Conservation (phyloP, 2,113 vertebrate genomes). For the Corythornis madagascariensis region DNA sequence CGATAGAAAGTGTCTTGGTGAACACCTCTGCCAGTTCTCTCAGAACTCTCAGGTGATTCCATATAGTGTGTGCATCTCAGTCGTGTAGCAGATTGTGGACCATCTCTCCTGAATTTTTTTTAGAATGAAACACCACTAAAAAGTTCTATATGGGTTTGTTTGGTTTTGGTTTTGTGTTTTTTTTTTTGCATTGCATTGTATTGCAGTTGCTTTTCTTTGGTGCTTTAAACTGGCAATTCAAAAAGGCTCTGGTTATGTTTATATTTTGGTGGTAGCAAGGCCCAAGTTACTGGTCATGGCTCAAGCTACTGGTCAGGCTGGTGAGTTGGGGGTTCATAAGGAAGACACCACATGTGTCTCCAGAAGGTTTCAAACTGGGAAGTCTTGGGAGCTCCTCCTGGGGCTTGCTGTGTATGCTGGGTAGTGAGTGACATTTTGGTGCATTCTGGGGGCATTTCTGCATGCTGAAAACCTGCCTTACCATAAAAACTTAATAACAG, state of each 20-base stretch:
- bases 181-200: neutral
- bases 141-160: neutral
- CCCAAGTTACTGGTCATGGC: neutral
- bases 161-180: too few species aligned
- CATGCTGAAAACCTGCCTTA: neutral
- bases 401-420: accelerated
- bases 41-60: too few species aligned
- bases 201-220: neutral
- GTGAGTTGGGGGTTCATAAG: neutral
- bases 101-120: neutral
- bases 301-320: neutral
- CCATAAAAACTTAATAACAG: neutral
- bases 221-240: neutral
- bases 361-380: neutral
- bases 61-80: too few species aligned
- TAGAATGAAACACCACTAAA: neutral
- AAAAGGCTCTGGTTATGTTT: neutral
- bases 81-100: too few species aligned
- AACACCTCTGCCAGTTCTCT: too few species aligned
- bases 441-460: neutral
- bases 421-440: neutral
- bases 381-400: neutral
- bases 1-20: too few species aligned
- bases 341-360: accelerated
- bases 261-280: accelerated